A percentile compares a stretch with the other conserved stretches of the same genome.
Conservation (phyloP, 37 sponge, comb jelly and placozoan species). For the Geodia barretti region DNA sequence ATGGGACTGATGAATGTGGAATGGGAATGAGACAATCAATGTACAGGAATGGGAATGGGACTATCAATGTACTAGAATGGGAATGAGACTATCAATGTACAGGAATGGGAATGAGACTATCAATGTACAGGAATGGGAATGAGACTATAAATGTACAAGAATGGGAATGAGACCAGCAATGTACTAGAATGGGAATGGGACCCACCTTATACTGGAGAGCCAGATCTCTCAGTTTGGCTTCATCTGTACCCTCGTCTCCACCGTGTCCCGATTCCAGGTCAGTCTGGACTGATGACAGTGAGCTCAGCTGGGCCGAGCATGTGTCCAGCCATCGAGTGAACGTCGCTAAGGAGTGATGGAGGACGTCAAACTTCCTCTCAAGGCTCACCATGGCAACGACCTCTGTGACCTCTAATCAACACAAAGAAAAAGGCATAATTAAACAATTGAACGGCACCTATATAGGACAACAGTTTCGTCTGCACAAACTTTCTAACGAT, state of each 20-base stretch:
- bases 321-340: constrained; percentile 48
- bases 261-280: neutral
- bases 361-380: constrained; percentile 19
- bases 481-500: too few species aligned
- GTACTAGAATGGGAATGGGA: too few species aligned
- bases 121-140: neutral
- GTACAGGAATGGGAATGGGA: neutral
- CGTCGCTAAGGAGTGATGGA: constrained; percentile 26
- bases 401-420: too few species aligned
- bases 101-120: too few species aligned
- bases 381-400: constrained; percentile 22
- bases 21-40: neutral
- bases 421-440: too few species aligned
- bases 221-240: constrained; percentile 31
- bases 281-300: constrained; percentile 5
- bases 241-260: constrained; percentile 13
- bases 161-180: too few species aligned
- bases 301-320: constrained; percentile 19
- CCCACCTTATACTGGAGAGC: constrained; percentile 49
- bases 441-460: too few species aligned
- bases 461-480: too few species aligned
- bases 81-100: neutral
- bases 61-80: neutral
- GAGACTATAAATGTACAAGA: neutral
- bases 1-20: too few species aligned